Evolutionary conservation across 2,888 invertebrate species (phyloP).

Genomic region (Metalampra italica): DNA sequence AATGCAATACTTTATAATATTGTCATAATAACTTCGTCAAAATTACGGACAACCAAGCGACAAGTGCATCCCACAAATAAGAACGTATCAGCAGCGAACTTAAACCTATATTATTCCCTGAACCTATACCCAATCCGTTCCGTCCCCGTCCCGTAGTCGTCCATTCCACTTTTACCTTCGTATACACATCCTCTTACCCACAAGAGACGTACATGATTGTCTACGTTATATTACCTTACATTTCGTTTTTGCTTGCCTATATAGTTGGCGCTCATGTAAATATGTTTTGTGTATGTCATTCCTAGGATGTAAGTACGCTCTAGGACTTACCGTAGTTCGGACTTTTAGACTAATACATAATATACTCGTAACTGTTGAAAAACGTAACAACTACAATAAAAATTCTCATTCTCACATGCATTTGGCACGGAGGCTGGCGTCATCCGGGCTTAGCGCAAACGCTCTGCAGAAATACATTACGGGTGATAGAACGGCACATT

Average conservation of each 20-base stretch:
- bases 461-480: slow-evolving; percentile 33
- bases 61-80: background rate
- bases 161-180: too few species aligned
- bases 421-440: slow-evolving; percentile 30
- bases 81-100: background rate
- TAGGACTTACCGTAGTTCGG: too few species aligned
- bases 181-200: background rate
- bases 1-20: too few species aligned
- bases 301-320: too few species aligned
- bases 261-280: too few species aligned
- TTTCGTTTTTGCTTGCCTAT: background rate
- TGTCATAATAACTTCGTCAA: too few species aligned
- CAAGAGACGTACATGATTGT: too few species aligned
- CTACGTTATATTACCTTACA: background rate
- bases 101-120: background rate
- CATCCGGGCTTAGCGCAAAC: slow-evolving; percentile 29
- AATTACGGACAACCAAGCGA: background rate
- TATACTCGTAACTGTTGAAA: too few species aligned
- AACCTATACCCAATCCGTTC: background rate
- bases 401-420: slow-evolving; percentile 26
- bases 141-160: too few species aligned
- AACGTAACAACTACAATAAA: background rate
- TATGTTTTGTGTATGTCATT: too few species aligned
- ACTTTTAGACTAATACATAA: too few species aligned
- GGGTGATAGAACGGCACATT: slow-evolving; percentile 30